Evolutionary conservation across 2,113 vertebrate species (phyloP).

Genomic region (Crotalus tigris): DNA sequence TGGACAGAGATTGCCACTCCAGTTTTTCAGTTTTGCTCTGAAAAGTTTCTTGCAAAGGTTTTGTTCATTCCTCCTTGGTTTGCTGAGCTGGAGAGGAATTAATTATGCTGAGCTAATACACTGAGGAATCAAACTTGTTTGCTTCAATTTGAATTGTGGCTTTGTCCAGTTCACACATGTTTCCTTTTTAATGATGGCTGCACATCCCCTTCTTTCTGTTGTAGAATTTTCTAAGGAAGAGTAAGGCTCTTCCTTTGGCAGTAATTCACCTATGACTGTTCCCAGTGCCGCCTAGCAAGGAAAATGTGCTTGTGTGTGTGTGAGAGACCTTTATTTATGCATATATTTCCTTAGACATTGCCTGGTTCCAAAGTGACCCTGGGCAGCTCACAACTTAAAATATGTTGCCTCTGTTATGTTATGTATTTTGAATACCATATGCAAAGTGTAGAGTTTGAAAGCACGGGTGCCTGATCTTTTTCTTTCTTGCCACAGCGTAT

Average conservation of each 20-base stretch:
- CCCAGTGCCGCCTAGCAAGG: not conserved
- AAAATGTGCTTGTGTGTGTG: not conserved
- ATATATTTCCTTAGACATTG: not conserved
- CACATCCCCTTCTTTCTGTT: not conserved
- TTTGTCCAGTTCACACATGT: not conserved
- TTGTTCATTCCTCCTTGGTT: not conserved
- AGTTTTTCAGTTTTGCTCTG: not conserved
- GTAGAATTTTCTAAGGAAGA: not conserved
- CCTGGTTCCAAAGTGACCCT: not conserved
- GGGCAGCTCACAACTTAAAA: not conserved
- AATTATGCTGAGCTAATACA: not conserved
- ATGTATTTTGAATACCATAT: not conserved
- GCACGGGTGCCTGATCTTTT: fast-evolving
- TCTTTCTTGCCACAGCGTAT: slow-evolving; percentile 71
- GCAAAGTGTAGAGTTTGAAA: not conserved
- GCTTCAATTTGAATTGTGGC: not conserved
- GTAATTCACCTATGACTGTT: not conserved
- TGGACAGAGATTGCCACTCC: not conserved
- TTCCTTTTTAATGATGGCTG: not conserved
- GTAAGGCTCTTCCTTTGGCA: not conserved
- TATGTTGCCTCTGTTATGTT: not conserved
- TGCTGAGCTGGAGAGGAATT: not conserved
- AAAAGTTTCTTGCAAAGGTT: not conserved
- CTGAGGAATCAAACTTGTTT: not conserved
- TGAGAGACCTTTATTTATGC: not conserved